Conservation (phyloP, 2,888 invertebrate genomes). For the Drosophila robusta region DNA sequence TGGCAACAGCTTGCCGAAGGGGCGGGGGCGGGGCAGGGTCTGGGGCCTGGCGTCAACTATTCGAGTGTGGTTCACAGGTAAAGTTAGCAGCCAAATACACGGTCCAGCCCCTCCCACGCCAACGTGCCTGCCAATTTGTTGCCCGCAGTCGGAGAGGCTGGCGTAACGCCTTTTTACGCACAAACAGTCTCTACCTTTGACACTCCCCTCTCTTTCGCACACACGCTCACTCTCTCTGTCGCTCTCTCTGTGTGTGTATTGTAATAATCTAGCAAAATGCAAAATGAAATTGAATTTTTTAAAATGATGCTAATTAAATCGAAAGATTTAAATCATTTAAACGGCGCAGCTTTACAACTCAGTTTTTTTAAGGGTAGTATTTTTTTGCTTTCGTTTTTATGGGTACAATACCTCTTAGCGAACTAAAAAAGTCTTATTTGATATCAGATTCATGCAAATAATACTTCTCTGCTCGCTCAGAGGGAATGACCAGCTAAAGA, state of each 20-base stretch:
- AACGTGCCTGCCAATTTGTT: no score
- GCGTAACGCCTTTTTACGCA: conserved; percentile 45
- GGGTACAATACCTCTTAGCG: conserved; percentile 33
- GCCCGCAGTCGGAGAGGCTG: no score
- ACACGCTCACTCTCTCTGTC: not conserved
- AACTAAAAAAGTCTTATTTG: conserved; percentile 41
- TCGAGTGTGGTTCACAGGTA: conserved; percentile 39
- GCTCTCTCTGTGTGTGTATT: conserved; percentile 27
- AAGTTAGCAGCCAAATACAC: conserved; percentile 22
- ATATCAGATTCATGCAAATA: conserved; percentile 36
- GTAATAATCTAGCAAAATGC: conserved; percentile 62
- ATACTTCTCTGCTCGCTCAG: conserved; percentile 40
- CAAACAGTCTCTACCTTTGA: conserved; percentile 3
- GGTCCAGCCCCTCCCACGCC: not conserved
- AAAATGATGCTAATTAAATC: conserved; percentile 76
- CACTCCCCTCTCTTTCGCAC: not conserved
- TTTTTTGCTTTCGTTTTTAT: not conserved
- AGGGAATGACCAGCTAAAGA: conserved; percentile 22
- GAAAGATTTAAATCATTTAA: conserved; percentile 70
- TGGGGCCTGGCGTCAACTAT: conserved; percentile 27
- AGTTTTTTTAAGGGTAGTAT: not conserved
- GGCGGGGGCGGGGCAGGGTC: no score
- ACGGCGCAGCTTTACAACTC: conserved; percentile 34
- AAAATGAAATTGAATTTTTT: conserved; percentile 73
- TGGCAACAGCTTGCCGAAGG: no score